These are phyloP conservation scores for Nematolebias whitei DNA, from an alignment of 2,113 vertebrate species.

Conservation along the genomic window DNA sequence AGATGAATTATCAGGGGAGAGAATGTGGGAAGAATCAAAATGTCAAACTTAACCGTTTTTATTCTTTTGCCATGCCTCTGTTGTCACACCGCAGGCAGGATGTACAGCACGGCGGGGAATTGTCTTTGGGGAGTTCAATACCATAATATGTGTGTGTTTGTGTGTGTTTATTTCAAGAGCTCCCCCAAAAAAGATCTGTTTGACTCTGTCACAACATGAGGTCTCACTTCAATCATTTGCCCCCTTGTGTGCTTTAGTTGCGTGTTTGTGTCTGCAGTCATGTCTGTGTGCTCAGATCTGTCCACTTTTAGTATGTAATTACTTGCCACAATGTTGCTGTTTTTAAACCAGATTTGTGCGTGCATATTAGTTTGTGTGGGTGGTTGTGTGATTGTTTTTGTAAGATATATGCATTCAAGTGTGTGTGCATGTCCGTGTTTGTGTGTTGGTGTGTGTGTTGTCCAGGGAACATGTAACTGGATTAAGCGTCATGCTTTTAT, in stretches of 20 bases:
- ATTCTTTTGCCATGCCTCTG: constrained; percentile 9
- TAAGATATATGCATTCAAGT: background rate
- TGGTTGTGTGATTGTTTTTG: constrained; percentile 7
- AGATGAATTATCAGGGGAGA: constrained; percentile 14
- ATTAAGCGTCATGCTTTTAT: constrained; percentile 81
- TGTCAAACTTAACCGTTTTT: background rate
- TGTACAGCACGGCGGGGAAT: constrained; percentile 43
- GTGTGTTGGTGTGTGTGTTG: constrained; percentile 35
- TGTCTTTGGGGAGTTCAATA: constrained; percentile 45
- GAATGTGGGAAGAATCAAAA: background rate
- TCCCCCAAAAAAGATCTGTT: constrained; percentile 40
- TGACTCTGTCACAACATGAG: constrained; percentile 52
- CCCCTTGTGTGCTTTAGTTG: too few relatives aligned
- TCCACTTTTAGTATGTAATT: constrained; percentile 13
- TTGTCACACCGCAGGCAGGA: constrained; percentile 29
- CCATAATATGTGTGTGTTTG: constrained; percentile 32
- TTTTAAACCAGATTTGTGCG: constrained; percentile 9
- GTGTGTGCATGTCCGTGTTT: constrained; percentile 6
- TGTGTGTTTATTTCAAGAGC: constrained; percentile 45
- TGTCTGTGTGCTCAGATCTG: background rate
- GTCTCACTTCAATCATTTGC: constrained; percentile 45
- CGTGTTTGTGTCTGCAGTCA: constrained; percentile 3
- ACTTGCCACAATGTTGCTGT: constrained; percentile 7
- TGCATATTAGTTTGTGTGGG: background rate
- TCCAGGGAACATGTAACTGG: constrained; percentile 75